These are phyloP conservation scores for Garra rufa DNA, from an alignment of 2,113 vertebrate genomes.

Conservation along the genomic window DNA sequence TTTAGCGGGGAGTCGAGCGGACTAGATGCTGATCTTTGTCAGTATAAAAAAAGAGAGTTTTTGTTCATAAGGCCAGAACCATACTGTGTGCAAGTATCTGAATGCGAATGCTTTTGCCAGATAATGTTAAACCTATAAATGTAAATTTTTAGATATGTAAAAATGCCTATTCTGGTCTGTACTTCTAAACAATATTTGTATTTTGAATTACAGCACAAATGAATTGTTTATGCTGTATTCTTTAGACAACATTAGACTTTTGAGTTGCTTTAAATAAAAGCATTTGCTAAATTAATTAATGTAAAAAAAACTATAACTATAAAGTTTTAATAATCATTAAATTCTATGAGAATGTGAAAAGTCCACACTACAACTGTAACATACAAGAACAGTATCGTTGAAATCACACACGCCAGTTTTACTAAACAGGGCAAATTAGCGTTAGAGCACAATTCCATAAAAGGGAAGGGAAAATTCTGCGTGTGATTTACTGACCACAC, in stretches of 20 bases:
- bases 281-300: not conserved
- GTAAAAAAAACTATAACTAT: not conserved
- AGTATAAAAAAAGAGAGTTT: not conserved
- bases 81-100: not conserved
- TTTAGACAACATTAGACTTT: not conserved
- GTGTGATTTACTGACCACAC: no score
- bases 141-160: not conserved
- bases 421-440: no score
- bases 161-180: not conserved
- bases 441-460: no score
- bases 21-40: constrained; percentile 38
- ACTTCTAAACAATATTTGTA: not conserved
- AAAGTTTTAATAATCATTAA: no score
- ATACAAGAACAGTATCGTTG: no score
- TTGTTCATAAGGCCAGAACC: not conserved
- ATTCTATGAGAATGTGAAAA: no score
- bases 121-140: not conserved
- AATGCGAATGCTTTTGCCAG: not conserved
- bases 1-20: constrained; percentile 19
- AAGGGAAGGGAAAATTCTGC: no score
- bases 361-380: no score
- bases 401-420: no score
- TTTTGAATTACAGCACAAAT: not conserved
- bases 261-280: not conserved
- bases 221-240: not conserved